Percentiles rank a stretch among this genome's conserved stretches.
phyloP scores from a whole-genome alignment of 2,888 invertebrate genomes.

The Pristionchus arcanus region DNA sequence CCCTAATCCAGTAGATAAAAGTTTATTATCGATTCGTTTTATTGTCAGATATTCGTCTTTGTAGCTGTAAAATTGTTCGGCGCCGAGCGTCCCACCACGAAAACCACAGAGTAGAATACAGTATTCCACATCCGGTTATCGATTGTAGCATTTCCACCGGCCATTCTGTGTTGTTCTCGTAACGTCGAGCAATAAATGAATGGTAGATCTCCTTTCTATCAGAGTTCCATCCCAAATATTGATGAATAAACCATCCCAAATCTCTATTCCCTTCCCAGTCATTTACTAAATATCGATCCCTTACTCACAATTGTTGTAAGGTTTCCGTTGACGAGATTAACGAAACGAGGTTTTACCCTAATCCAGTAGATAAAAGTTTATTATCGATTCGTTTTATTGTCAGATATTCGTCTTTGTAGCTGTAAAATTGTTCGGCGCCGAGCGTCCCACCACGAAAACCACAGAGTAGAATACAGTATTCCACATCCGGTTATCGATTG shows the following conservation, averaged over 20 bases:
- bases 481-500: constrained; percentile 42
- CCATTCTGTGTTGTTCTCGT: background rate
- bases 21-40: constrained; percentile 36
- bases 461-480: constrained; percentile 42
- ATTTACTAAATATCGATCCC: constrained; percentile 34
- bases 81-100: constrained; percentile 32
- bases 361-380: constrained; percentile 27
- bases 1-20: constrained; percentile 31
- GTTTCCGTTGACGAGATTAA: constrained; percentile 21
- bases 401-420: background rate
- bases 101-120: constrained; percentile 32
- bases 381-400: constrained; percentile 20
- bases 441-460: constrained; percentile 17
- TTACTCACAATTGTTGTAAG: constrained; percentile 2
- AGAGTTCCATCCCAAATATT: background rate
- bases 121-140: constrained; percentile 46
- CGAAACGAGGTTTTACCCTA: constrained; percentile 39
- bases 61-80: background rate
- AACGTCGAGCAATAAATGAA: background rate
- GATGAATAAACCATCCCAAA: constrained; percentile 15
- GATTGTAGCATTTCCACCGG: background rate
- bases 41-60: background rate
- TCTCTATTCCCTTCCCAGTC: constrained; percentile 32
- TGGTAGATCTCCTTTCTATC: constrained; percentile 25
- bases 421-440: constrained; percentile 20